These are phyloP conservation scores for Xestobium rufovillosum DNA, from an alignment of 2,888 invertebrate genomes.

Conservation along the genomic window DNA sequence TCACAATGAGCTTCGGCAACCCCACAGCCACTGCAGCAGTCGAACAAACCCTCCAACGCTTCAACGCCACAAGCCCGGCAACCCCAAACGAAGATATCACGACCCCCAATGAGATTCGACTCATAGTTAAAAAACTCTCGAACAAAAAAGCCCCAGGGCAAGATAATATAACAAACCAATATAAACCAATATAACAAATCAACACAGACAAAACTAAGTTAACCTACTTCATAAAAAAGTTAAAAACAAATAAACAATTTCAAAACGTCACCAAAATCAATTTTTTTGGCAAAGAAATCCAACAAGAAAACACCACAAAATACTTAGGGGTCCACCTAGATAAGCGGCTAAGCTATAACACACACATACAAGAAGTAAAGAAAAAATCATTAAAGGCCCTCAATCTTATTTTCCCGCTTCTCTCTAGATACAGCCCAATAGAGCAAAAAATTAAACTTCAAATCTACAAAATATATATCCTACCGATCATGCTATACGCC, in stretches of 20 bases:
- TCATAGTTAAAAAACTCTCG: slow-evolving; percentile 5
- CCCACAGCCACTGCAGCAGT: too few relatives aligned
- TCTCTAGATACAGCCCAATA: background rate
- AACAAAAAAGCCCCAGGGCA: slow-evolving; percentile 7
- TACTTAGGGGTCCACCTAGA: slow-evolving; percentile 8
- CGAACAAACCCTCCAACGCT: too few relatives aligned
- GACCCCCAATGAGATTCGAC: too few relatives aligned
- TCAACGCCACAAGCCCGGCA: too few relatives aligned
- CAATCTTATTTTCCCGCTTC: background rate
- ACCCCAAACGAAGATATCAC: too few relatives aligned
- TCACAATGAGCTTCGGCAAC: too few relatives aligned
- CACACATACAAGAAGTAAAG: slow-evolving; percentile 1
- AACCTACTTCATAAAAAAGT: slow-evolving; percentile 4
- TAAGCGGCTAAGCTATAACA: background rate
- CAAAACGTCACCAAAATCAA: background rate
- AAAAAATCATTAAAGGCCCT: background rate
- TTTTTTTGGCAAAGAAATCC: background rate
- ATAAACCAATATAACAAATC: too few relatives aligned
- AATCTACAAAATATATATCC: slow-evolving; percentile 7
- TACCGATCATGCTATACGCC: slow-evolving; percentile 5
- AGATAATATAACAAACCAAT: slow-evolving; percentile 3
- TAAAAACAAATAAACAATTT: background rate
- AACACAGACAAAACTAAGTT: slow-evolving; percentile 7
- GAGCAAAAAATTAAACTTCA: too few relatives aligned
- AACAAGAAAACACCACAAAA: background rate